Percentiles rank a stretch among this genome's conserved stretches.
Evolutionary conservation across 2,888 invertebrate species (phyloP).

Genomic region (Drosophila rellima): DNA sequence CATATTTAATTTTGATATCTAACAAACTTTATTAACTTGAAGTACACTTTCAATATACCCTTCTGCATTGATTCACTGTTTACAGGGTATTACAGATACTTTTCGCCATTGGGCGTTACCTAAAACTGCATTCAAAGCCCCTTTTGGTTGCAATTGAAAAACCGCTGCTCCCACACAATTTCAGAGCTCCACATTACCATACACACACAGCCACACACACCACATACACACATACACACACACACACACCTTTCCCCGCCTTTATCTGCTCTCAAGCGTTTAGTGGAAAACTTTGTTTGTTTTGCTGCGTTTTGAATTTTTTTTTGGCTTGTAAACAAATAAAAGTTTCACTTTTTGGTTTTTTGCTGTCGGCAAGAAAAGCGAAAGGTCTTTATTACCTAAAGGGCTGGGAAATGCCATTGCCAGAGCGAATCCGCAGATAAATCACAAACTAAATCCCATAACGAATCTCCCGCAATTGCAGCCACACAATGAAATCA

Average conservation of each 20-base stretch:
- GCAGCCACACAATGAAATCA: slow-evolving; percentile 3
- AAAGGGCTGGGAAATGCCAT: slow-evolving; percentile 43
- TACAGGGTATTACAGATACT: slow-evolving; percentile 29
- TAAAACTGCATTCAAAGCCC: slow-evolving; percentile 7
- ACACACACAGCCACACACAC: not conserved
- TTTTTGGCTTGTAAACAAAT: slow-evolving; percentile 36
- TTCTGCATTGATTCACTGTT: not conserved
- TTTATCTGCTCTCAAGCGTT: slow-evolving; percentile 24
- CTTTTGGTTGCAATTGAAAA: slow-evolving; percentile 36
- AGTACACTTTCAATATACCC: not conserved
- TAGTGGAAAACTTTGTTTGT: slow-evolving; percentile 34
- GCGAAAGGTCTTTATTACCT: slow-evolving; percentile 61
- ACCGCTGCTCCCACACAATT: slow-evolving; percentile 25
- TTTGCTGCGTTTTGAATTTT: slow-evolving; percentile 7
- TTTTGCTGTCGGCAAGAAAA: slow-evolving; percentile 21
- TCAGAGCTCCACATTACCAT: slow-evolving; percentile 16
- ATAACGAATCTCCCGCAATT: slow-evolving; percentile 3
- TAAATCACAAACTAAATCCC: not conserved
- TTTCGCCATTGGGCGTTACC: slow-evolving; percentile 29
- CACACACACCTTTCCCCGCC: not conserved
- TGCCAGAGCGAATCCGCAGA: slow-evolving; percentile 1
- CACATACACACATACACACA: not conserved
- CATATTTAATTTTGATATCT: not conserved
- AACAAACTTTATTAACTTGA: not conserved
- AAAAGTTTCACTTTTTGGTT: slow-evolving; percentile 42